phyloP scores from a whole-genome alignment of 2,113 vertebrate genomes.

The Rutilus rutilus region DNA sequence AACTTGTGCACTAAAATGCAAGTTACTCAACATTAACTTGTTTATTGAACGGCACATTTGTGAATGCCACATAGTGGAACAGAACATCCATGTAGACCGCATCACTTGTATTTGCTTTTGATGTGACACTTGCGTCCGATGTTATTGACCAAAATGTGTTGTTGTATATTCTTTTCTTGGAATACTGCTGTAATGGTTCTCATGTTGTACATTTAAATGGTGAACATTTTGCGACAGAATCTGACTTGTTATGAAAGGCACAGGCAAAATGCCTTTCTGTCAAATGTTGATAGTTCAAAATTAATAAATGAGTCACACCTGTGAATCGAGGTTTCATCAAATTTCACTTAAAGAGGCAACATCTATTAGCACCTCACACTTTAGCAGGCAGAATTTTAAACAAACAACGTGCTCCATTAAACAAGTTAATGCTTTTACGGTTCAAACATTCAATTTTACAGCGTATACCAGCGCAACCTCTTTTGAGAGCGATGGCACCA shows the following conservation, averaged over 20 bases:
- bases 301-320: slow-evolving; percentile 56
- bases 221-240: too few species aligned
- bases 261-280: slow-evolving; percentile 43
- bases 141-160: background rate
- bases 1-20: background rate
- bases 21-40: background rate
- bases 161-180: background rate
- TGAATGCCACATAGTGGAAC: background rate
- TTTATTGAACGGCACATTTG: background rate
- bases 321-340: slow-evolving; percentile 58
- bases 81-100: background rate
- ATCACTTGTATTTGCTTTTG: background rate
- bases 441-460: slow-evolving; percentile 45
- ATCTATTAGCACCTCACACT: slow-evolving; percentile 54
- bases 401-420: slow-evolving; percentile 51
- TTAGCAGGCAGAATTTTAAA: slow-evolving; percentile 48
- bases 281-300: slow-evolving; percentile 55
- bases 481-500: slow-evolving; percentile 34
- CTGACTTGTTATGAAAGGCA: slow-evolving; percentile 26
- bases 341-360: slow-evolving; percentile 55
- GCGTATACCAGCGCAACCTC: slow-evolving; percentile 40
- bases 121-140: background rate
- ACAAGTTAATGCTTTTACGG: slow-evolving; percentile 56
- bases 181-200: background rate
- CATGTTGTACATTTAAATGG: background rate